Conservation (phyloP, 2,113 vertebrate species). For the Pyrgilauda ruficollis region DNA sequence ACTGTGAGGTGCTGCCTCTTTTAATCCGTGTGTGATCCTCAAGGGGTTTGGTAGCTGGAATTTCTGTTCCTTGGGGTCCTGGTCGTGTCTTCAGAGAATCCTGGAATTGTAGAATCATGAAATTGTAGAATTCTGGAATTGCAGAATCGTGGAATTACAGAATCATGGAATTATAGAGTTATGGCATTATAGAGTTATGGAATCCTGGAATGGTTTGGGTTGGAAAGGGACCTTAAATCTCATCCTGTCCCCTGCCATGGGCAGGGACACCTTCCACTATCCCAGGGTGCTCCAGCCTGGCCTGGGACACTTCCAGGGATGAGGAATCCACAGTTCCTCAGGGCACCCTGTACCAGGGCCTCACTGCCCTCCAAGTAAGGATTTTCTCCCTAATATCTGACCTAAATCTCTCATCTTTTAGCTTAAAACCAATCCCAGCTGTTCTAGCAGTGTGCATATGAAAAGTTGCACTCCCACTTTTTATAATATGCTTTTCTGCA, state of each 20-base stretch:
- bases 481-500: rapidly evolving
- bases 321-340: not conserved
- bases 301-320: not conserved
- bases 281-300: not conserved
- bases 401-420: not conserved
- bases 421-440: not conserved
- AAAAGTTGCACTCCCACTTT: not conserved
- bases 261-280: not conserved
- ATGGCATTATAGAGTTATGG: not conserved
- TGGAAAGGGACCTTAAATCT: not conserved
- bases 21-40: rapidly evolving
- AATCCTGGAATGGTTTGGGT: not conserved
- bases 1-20: rapidly evolving
- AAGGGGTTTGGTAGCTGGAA: rapidly evolving
- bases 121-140: no score
- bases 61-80: not conserved
- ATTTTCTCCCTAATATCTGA: not conserved
- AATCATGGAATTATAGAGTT: no score
- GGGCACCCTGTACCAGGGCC: not conserved
- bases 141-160: rapidly evolving
- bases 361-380: not conserved
- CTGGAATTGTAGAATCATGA: not conserved
- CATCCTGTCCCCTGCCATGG: not conserved
- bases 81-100: rapidly evolving
- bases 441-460: rapidly evolving